phyloP scores from a whole-genome alignment of 2,113 vertebrate genomes.

The Tupaia chinensis region DNA sequence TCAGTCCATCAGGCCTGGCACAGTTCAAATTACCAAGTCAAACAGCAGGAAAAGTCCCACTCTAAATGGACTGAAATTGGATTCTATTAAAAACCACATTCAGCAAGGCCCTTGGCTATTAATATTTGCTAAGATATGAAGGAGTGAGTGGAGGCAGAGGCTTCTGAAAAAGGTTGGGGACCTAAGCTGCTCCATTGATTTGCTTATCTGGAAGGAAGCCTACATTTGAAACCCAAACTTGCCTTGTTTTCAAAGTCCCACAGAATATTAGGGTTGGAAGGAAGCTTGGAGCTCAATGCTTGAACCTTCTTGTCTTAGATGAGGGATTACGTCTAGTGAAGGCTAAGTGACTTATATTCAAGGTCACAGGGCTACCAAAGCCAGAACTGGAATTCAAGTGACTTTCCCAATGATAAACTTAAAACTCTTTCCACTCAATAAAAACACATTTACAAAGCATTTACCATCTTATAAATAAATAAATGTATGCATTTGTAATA shows the following conservation, averaged over 20 bases:
- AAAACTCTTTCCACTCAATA: not conserved
- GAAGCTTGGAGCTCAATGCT: not conserved
- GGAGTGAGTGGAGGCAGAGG: slow-evolving; percentile 27
- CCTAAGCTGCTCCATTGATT: slow-evolving; percentile 43
- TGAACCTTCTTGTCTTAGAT: not conserved
- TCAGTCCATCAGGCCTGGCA: slow-evolving; percentile 63
- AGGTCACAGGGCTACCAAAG: not conserved
- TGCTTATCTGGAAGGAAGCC: slow-evolving; percentile 44
- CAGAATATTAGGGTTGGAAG: not conserved
- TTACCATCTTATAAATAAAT: not conserved
- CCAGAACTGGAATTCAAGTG: not conserved
- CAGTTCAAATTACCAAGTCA: slow-evolving; percentile 73
- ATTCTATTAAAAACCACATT: slow-evolving; percentile 81
- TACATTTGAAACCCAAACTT: slow-evolving; percentile 30
- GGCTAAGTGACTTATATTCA: not conserved
- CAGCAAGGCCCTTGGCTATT: slow-evolving; percentile 74
- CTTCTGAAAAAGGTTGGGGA: slow-evolving; percentile 41
- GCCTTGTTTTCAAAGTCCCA: slow-evolving; percentile 1
- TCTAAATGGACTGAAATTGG: slow-evolving; percentile 78
- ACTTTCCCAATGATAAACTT: not conserved
- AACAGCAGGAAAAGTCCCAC: slow-evolving; percentile 73
- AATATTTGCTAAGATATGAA: slow-evolving; percentile 75
- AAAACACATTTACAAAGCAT: not conserved
- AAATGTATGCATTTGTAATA: not conserved
- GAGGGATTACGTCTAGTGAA: not conserved